Conservation (phyloP, 2,113 vertebrate species). For the Morone chrysops region DNA sequence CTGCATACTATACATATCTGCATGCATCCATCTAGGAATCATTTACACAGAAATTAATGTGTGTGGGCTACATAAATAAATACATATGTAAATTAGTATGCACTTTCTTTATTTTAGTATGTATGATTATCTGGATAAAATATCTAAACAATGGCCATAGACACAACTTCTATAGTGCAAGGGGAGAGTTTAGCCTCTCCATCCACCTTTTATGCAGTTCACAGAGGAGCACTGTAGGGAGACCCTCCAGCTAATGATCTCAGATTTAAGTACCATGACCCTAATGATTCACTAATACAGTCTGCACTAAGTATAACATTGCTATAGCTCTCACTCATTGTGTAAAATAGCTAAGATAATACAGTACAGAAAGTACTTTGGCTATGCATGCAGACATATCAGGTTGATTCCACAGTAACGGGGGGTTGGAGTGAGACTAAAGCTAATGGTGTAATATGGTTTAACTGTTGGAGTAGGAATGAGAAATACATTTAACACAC, state of each 20-base stretch:
- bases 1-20: not conserved
- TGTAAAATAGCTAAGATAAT: conserved; percentile 62
- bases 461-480: not conserved
- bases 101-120: not conserved
- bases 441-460: not conserved
- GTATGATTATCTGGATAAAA: conserved; percentile 13
- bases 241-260: conserved; percentile 65
- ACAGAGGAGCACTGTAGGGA: conserved; percentile 36
- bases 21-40: not conserved
- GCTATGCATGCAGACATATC: conserved; percentile 54
- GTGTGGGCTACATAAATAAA: not conserved
- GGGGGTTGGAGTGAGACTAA: not conserved
- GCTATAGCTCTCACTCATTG: conserved; percentile 50
- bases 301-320: conserved; percentile 63
- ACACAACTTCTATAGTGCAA: not conserved
- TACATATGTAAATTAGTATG: not conserved
- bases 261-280: conserved; percentile 63
- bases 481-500: not conserved
- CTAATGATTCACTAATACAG: conserved; percentile 70
- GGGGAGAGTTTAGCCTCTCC: conserved; percentile 7
- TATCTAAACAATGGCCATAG: not conserved
- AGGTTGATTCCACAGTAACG: conserved; percentile 26
- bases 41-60: not conserved
- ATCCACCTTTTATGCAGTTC: conserved; percentile 27
- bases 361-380: conserved; percentile 46